Evolutionary conservation across 2,797 vertebrate species (phyloP).

Genomic region (Neosilurus mollespiculum): DNA sequence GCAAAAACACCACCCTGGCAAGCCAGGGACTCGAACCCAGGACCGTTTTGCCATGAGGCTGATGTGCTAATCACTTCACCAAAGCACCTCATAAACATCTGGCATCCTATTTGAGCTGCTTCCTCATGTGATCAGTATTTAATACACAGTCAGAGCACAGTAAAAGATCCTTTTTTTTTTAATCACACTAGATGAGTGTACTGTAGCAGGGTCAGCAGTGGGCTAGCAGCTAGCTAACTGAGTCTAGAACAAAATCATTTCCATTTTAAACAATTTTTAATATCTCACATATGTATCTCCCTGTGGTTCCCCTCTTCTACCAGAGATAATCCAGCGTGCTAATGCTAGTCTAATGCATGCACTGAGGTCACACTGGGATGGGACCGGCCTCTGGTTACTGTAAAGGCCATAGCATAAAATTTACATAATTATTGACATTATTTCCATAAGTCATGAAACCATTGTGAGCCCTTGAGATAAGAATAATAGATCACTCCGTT

Average conservation of each 20-base stretch:
- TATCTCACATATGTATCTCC: background rate
- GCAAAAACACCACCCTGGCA: too few species aligned
- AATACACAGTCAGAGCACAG: background rate
- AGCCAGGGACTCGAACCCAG: too few species aligned
- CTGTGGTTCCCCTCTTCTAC: too few species aligned
- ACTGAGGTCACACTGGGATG: background rate
- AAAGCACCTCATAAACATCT: background rate
- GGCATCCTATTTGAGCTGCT: background rate
- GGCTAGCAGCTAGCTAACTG: too few species aligned
- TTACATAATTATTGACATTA: background rate
- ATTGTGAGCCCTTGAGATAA: background rate
- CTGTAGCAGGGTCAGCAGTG: too few species aligned
- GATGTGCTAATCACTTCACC: too few species aligned
- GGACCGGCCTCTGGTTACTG: background rate
- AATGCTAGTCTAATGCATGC: background rate
- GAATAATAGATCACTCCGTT: background rate
- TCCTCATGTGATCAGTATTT: background rate
- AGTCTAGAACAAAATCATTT: background rate
- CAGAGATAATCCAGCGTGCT: background rate
- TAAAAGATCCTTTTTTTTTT: background rate
- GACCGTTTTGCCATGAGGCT: too few species aligned
- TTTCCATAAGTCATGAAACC: background rate
- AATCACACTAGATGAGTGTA: background rate
- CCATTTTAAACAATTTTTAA: background rate
- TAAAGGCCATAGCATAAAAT: background rate